A percentile compares a stretch with the other conserved stretches of the same genome.
Conservation (phyloP, 2,113 vertebrate species). For the Motacilla tschutschensis region DNA sequence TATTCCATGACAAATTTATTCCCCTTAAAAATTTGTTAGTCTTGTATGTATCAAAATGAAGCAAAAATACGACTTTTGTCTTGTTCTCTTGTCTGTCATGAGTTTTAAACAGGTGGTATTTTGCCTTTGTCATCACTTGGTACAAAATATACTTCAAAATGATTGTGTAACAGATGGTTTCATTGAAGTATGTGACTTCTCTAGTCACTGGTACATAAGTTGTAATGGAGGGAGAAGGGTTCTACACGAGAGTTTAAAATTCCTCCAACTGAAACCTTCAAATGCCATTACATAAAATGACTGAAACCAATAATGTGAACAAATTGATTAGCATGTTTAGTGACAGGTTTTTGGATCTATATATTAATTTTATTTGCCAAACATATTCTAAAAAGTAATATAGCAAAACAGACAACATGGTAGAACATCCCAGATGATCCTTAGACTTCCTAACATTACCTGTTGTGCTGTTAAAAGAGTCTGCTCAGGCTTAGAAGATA, state of each 20-base stretch:
- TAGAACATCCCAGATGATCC: background rate
- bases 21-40: background rate
- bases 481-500: background rate
- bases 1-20: background rate
- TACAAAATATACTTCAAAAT: background rate
- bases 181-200: background rate
- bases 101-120: background rate
- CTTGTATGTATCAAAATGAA: background rate
- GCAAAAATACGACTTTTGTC: background rate
- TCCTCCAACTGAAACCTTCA: background rate
- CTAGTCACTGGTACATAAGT: background rate
- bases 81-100: background rate
- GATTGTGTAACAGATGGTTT: background rate
- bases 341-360: background rate
- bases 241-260: background rate
- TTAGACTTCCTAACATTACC: background rate
- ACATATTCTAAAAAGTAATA: background rate
- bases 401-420: background rate
- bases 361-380: background rate
- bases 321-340: background rate
- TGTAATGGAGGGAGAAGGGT: background rate
- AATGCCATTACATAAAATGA: background rate
- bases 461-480: background rate
- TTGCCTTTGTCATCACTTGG: background rate
- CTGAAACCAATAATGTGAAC: background rate